Conservation (phyloP, 1,140 invertebrate species). For the Thaumetopoea pityocampa region DNA sequence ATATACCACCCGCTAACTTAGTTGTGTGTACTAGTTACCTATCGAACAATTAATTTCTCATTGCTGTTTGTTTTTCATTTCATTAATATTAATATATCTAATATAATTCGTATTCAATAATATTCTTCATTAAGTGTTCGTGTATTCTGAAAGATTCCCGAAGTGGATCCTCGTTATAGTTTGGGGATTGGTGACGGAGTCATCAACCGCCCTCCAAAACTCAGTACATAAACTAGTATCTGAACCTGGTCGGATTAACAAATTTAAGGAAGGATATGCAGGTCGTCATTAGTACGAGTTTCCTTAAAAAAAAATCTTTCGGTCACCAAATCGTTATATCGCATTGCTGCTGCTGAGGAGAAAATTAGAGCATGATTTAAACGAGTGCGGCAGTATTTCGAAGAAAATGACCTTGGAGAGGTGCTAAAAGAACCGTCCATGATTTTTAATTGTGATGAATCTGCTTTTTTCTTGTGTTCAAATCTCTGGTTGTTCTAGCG, state of each 20-base stretch:
- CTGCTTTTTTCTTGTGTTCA: constrained; percentile 10
- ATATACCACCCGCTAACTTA: too few relatives aligned
- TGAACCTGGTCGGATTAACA: not conserved
- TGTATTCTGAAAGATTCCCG: too few relatives aligned
- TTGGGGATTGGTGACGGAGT: too few relatives aligned
- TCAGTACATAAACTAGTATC: constrained; percentile 1
- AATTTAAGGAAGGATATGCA: constrained; percentile 21
- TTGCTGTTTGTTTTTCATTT: too few relatives aligned
- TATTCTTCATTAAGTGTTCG: too few relatives aligned
- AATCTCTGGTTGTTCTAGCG: constrained; percentile 6
- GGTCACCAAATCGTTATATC: constrained; percentile 22
- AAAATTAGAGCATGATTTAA: constrained; percentile 33
- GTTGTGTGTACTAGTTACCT: too few relatives aligned
- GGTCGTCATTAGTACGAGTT: constrained; percentile 36
- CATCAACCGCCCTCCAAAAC: too few relatives aligned
- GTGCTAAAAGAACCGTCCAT: constrained; percentile 33
- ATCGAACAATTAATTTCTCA: too few relatives aligned
- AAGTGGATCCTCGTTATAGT: too few relatives aligned
- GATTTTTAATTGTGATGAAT: constrained; percentile 61
- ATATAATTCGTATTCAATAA: too few relatives aligned
- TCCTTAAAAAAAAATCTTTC: constrained; percentile 37
- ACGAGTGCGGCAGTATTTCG: constrained; percentile 31
- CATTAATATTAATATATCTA: too few relatives aligned
- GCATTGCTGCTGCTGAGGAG: constrained; percentile 20
- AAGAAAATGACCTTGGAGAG: constrained; percentile 26